Evolutionary conservation across 2,797 vertebrate species (phyloP).

Genomic region (Sardinella longiceps): DNA sequence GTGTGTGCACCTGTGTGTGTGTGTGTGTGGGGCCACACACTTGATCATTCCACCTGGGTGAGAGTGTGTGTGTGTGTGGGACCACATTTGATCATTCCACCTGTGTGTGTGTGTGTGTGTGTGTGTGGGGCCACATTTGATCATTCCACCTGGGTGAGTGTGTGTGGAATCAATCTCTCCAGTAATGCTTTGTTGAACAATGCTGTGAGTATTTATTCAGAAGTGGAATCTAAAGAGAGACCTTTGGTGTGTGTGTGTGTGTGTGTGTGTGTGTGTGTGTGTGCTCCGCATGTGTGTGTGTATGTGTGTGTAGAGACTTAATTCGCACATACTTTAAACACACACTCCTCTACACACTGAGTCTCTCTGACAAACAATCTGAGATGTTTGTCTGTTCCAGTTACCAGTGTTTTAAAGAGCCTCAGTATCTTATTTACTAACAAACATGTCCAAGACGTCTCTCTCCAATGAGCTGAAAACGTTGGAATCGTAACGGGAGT

Average conservation of each 20-base stretch:
- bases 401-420: background rate
- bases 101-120: too few relatives aligned
- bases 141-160: too few relatives aligned
- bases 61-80: too few relatives aligned
- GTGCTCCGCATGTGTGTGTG: too few relatives aligned
- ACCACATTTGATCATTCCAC: too few relatives aligned
- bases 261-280: background rate
- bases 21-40: too few relatives aligned
- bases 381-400: background rate
- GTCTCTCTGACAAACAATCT: background rate
- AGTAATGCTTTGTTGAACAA: conserved; percentile 41
- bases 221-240: background rate
- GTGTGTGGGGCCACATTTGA: too few relatives aligned
- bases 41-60: too few relatives aligned
- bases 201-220: conserved; percentile 58
- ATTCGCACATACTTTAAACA: background rate
- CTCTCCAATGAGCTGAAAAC: background rate
- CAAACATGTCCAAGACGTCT: conserved; percentile 3
- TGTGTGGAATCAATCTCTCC: conserved; percentile 18
- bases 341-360: background rate
- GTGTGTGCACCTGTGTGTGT: too few relatives aligned
- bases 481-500: background rate
- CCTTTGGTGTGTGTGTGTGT: background rate
- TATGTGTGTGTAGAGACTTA: background rate
- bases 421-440: background rate